Conservation (phyloP, 2,888 invertebrate species). For the Agelastica alni region DNA sequence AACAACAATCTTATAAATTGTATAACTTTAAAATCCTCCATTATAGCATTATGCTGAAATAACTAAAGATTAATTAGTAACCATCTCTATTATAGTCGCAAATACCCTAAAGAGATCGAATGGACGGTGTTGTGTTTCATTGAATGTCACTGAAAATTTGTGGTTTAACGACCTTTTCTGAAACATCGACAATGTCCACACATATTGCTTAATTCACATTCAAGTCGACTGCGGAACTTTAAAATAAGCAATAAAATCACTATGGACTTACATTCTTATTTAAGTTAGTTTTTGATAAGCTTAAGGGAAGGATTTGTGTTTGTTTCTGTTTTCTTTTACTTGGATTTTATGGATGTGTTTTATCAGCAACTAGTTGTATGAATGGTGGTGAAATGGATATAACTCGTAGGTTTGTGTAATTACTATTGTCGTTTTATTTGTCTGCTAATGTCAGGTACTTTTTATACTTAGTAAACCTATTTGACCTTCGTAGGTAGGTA, state of each 20-base stretch:
- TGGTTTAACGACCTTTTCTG: slow-evolving; percentile 1
- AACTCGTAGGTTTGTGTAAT: neutral
- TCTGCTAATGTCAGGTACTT: too few species aligned
- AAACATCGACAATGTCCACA: neutral
- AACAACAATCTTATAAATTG: too few species aligned
- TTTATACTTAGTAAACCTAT: too few species aligned
- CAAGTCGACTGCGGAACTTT: slow-evolving; percentile 10
- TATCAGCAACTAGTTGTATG: too few species aligned
- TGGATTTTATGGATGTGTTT: neutral
- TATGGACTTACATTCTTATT: neutral
- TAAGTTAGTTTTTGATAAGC: neutral
- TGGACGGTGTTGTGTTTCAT: slow-evolving; percentile 9
- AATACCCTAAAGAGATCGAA: neutral
- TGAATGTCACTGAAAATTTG: neutral
- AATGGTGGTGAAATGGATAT: too few species aligned
- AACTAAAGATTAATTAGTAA: neutral
- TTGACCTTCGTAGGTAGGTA: too few species aligned
- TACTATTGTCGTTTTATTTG: too few species aligned
- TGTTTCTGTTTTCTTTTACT: neutral
- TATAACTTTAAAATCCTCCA: too few species aligned
- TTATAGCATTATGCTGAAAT: neutral
- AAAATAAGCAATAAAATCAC: neutral
- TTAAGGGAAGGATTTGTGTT: neutral
- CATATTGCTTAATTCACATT: neutral
- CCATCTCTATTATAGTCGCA: slow-evolving; percentile 1